phyloP scores from a whole-genome alignment of 1,140 invertebrate genomes.

The Octopus sinensis region DNA sequence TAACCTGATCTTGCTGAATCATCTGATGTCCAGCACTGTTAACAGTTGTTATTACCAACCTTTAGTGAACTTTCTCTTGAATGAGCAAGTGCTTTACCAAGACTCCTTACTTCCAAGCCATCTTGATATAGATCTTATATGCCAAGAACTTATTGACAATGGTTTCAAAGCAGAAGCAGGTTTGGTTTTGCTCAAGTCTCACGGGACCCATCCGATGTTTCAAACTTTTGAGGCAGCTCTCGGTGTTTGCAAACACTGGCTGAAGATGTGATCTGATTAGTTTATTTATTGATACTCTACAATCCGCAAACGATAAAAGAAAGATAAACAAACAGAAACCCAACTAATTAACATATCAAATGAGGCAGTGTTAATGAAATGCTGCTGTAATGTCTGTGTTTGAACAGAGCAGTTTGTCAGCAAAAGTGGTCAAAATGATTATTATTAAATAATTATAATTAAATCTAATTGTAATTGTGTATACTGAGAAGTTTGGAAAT shows the following conservation, averaged over 20 bases:
- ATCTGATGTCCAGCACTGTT: slow-evolving; percentile 29
- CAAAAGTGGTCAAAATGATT: too few relatives aligned
- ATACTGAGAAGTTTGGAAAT: too few relatives aligned
- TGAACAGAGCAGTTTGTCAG: too few relatives aligned
- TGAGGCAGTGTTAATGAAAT: too few relatives aligned
- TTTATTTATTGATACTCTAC: too few relatives aligned
- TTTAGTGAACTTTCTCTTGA: slow-evolving; percentile 31
- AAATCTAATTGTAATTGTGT: too few relatives aligned
- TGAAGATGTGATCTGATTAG: slow-evolving; percentile 20
- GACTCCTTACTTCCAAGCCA: slow-evolving; percentile 24
- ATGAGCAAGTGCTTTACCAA: slow-evolving; percentile 23
- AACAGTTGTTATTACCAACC: slow-evolving; percentile 29
- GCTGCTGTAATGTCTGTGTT: too few relatives aligned
- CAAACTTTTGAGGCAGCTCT: slow-evolving; percentile 39
- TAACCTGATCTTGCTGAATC: slow-evolving; percentile 30
- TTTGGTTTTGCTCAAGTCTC: slow-evolving; percentile 33
- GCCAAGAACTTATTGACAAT: slow-evolving; percentile 27
- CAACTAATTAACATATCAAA: too few relatives aligned
- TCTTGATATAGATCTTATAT: slow-evolving; percentile 23
- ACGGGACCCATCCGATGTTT: slow-evolving; percentile 33
- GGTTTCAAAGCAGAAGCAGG: slow-evolving; percentile 44
- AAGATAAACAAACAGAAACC: too few relatives aligned
- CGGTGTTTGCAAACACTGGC: slow-evolving; percentile 28
- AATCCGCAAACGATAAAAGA: too few relatives aligned
- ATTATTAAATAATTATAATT: too few relatives aligned